Percentiles rank a stretch among this genome's conserved stretches.
Evolutionary conservation across 2,888 invertebrate species (phyloP).

Genomic region (Galerucella nymphaeae): DNA sequence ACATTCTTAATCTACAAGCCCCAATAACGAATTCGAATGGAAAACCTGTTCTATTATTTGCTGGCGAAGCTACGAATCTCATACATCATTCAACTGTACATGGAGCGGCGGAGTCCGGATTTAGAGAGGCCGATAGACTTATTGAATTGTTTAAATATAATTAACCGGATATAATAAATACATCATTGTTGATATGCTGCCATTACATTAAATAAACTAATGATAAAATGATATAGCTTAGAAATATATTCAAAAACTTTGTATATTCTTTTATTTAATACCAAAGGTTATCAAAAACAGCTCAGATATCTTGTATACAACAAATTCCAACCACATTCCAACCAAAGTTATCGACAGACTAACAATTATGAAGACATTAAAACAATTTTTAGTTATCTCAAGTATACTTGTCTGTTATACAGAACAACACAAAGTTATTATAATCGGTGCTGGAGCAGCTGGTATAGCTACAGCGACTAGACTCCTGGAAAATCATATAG

Average conservation of each 20-base stretch:
- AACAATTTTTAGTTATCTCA: neutral
- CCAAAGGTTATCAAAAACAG: neutral
- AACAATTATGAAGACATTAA: neutral
- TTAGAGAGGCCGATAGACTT: constrained; percentile 64
- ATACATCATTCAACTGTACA: constrained; percentile 65
- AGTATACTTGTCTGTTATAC: neutral
- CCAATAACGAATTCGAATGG: constrained; percentile 54
- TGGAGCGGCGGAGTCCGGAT: constrained; percentile 66
- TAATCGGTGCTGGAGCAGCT: constrained; percentile 41
- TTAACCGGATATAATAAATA: neutral
- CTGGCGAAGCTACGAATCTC: constrained; percentile 68
- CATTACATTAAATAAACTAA: too few species aligned
- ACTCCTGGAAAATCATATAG: constrained; percentile 64
- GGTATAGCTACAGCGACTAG: constrained; percentile 67
- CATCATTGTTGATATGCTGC: neutral
- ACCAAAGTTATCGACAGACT: neutral
- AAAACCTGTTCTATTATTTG: constrained; percentile 67
- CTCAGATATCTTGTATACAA: neutral
- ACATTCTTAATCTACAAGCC: constrained; percentile 24
- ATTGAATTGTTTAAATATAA: constrained; percentile 25
- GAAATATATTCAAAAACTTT: too few species aligned
- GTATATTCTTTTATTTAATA: neutral
- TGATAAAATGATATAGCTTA: neutral
- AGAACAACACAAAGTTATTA: constrained; percentile 7
- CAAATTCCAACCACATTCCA: neutral